Evolutionary conservation across 2,888 invertebrate genomes (phyloP).

Genomic region (Alloplasta piceator): DNA sequence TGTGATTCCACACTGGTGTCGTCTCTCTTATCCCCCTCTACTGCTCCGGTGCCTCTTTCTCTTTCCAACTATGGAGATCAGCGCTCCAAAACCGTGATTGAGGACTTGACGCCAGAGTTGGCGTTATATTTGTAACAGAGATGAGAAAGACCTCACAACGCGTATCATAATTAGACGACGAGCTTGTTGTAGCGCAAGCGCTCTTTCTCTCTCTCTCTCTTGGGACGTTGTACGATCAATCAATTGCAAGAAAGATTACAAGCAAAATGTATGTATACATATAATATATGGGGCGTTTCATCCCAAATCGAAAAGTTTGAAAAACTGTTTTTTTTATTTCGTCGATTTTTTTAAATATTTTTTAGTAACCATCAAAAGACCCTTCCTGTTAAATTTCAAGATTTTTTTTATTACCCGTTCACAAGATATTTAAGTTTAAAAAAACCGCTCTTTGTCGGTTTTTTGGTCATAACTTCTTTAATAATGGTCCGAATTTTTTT

Average conservation of each 20-base stretch:
- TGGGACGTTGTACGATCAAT: conserved; percentile 73
- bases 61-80: background rate
- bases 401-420: too few species aligned
- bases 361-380: too few species aligned
- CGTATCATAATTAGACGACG: conserved; percentile 74
- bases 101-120: conserved; percentile 3
- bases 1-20: conserved; percentile 74
- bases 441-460: too few species aligned
- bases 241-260: conserved; percentile 51
- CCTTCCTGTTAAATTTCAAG: too few species aligned
- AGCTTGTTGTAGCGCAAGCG: conserved; percentile 71
- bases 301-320: background rate
- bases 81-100: conserved; percentile 19
- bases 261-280: conserved; percentile 13
- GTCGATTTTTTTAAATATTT: too few species aligned
- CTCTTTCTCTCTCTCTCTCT: conserved; percentile 52
- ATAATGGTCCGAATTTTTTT: too few species aligned
- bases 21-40: conserved; percentile 53
- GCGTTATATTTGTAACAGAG: conserved; percentile 3
- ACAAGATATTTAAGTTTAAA: too few species aligned
- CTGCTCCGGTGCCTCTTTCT: conserved; percentile 33
- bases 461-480: too few species aligned
- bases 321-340: too few species aligned
- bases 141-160: conserved; percentile 71
- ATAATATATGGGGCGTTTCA: too few species aligned